Evolutionary conservation across 2,113 vertebrate species (phyloP).

Genomic region (Carassius gibelio): DNA sequence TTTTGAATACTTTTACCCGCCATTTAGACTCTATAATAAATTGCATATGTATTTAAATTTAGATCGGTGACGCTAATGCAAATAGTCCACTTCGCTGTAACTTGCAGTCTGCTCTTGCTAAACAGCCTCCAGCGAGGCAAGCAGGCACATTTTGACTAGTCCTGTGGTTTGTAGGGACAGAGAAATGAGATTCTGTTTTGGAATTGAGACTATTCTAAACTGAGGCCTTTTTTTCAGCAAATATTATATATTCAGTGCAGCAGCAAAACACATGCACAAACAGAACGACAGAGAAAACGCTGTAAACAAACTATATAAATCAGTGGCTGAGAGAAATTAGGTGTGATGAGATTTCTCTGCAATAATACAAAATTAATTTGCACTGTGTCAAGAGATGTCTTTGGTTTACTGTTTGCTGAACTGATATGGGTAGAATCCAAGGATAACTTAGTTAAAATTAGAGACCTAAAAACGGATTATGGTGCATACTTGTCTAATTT

Average conservation of each 20-base stretch:
- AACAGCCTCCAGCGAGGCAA: slow-evolving; percentile 14
- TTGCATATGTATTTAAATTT: neutral
- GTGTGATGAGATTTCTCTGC: neutral
- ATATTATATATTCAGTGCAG: neutral
- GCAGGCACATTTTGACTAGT: neutral
- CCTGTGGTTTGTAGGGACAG: neutral
- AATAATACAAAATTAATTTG: neutral
- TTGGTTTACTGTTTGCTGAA: neutral
- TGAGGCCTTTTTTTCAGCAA: slow-evolving; percentile 16
- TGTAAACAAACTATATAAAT: slow-evolving; percentile 16
- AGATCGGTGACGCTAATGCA: neutral
- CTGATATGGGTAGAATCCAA: neutral
- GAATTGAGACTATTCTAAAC: slow-evolving; percentile 13
- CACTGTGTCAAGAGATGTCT: neutral
- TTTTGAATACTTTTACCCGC: no score
- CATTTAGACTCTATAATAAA: neutral
- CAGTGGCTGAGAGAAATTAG: neutral
- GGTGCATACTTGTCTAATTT: neutral
- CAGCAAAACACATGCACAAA: neutral
- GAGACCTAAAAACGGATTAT: slow-evolving; percentile 23
- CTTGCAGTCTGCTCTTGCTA: neutral
- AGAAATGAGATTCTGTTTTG: slow-evolving; percentile 9
- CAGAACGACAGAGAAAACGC: neutral
- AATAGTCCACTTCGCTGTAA: neutral
- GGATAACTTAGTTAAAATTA: neutral